Evolutionary conservation across 2,113 vertebrate genomes (phyloP), one percentile per base, ranked within the genome.

Genomic region (Riparia riparia): DNA sequence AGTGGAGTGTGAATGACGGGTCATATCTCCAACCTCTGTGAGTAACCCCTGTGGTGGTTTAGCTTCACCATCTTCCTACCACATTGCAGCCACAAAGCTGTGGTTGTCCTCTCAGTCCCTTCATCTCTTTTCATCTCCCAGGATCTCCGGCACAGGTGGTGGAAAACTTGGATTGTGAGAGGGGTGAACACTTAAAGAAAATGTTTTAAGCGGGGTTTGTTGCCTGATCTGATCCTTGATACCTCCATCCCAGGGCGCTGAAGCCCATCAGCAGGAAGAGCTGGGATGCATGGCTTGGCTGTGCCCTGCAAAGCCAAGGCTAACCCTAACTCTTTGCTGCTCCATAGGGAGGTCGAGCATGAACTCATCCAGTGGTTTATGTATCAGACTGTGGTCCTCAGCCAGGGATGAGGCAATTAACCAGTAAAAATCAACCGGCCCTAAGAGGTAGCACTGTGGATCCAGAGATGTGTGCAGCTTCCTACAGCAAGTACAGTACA

Each of bases 401-500:
- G 20, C 54, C 63, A 69, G n/a, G 53, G 26, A 56, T 18, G 49
- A 72, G 65, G 18, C 45, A 90, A 82, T 69, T 80, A 64, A 68
- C 26, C 21, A 21, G 18, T 28, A 31, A 87, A 65, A 83, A 47
- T 1, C 0, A 44, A 50, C 22, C 64, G 39, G 6, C 31, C 20
- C 32, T 12, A 0, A 45, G 34, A 77, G 80, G 19, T 50, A 79
- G 69, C 20, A 34, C 22, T 1, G 2, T 47, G n/a, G 41, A 60
- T 68, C 22, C 80, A 37, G 70, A 72, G 32, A 1, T 71, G 49
- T 6, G 5, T 47, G 53, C 1, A 14, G 56, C 32, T 84, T 70
- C 34, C n/a, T 41, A 39, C 11, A 9, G 37, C 24, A 53, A 44
- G 20, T 5, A 10, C 0, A 0, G 44, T 28, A 18, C 56, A 86